These are phyloP conservation scores for Cephus nigrinus DNA, from an alignment of 2,888 invertebrate species.

Conservation along the genomic window DNA sequence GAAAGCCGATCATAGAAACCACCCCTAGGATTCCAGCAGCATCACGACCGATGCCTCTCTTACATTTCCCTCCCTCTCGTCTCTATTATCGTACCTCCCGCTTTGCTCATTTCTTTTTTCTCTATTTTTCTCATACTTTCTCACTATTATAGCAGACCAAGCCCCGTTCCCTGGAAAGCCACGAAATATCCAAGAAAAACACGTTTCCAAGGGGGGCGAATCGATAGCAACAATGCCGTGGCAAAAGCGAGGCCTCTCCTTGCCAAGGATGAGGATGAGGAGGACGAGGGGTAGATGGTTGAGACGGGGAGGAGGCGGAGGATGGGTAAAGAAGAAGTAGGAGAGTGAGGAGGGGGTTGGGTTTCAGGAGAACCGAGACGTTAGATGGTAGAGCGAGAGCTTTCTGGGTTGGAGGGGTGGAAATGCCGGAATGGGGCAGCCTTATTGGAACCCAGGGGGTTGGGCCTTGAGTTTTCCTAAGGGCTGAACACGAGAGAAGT, in stretches of 20 bases:
- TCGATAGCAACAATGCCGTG: constrained; percentile 60
- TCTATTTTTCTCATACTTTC: neutral
- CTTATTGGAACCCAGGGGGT: constrained; percentile 58
- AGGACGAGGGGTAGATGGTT: constrained; percentile 4
- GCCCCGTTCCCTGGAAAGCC: constrained; percentile 34
- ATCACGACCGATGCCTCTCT: neutral
- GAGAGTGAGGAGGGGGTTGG: constrained; percentile 27
- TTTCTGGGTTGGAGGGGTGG: constrained; percentile 33
- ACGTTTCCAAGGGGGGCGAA: constrained; percentile 48
- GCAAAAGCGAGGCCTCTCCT: constrained; percentile 51
- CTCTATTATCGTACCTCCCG: neutral
- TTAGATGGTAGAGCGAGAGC: constrained; percentile 8
- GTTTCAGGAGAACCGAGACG: constrained; percentile 14
- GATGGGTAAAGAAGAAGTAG: constrained; percentile 28
- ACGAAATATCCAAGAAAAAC: constrained; percentile 59
- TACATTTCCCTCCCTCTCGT: neutral
- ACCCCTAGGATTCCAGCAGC: neutral
- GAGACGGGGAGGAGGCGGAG: neutral
- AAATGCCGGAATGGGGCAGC: constrained; percentile 47
- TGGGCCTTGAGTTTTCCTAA: constrained; percentile 56
- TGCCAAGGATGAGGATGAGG: constrained; percentile 17
- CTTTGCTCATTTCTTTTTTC: constrained; percentile 1
- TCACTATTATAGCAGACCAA: neutral
- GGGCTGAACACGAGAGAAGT: constrained; percentile 41
- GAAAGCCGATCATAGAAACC: neutral